A percentile compares a stretch with the other conserved stretches of the same genome.
Evolutionary conservation across 2,113 vertebrate species (phyloP).

Genomic region (Mustela nigripes): DNA sequence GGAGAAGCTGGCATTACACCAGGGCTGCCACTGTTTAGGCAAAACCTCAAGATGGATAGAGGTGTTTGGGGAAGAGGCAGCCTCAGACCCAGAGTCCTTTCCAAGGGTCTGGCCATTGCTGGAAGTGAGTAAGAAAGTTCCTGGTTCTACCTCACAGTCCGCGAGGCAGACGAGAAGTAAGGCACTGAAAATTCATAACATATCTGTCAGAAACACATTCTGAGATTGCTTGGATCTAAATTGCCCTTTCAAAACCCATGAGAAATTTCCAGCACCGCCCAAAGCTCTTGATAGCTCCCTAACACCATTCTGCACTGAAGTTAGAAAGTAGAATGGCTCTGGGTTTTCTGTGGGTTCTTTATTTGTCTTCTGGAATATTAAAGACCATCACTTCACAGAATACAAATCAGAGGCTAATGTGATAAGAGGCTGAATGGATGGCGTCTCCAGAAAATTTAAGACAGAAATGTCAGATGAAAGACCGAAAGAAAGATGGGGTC

Average conservation of each 20-base stretch:
- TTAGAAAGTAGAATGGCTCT: not conserved
- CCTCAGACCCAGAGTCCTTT: rapidly evolving
- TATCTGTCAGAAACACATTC: not conserved
- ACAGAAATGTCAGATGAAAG: conserved; percentile 41
- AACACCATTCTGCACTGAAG: not conserved
- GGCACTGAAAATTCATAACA: not conserved
- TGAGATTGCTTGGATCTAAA: conserved; percentile 23
- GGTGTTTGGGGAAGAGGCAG: rapidly evolving
- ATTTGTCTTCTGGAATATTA: not conserved
- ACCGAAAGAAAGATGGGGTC: conserved; percentile 44
- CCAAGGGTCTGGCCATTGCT: not conserved
- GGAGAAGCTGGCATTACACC: rapidly evolving
- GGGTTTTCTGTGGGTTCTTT: conserved; percentile 54
- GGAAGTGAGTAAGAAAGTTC: not conserved
- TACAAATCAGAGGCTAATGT: conserved; percentile 66
- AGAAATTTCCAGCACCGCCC: not conserved
- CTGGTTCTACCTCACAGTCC: not conserved
- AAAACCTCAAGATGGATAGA: rapidly evolving
- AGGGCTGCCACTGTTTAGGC: rapidly evolving
- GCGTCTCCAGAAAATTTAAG: conserved; percentile 67
- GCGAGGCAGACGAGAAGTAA: not conserved
- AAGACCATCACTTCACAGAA: conserved; percentile 11
- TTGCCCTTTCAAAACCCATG: not conserved
- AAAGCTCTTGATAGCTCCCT: conserved; percentile 41
- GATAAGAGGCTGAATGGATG: conserved; percentile 59